phyloP scores from a whole-genome alignment of 2,888 invertebrate species.

The Leptinotarsa juncta region DNA sequence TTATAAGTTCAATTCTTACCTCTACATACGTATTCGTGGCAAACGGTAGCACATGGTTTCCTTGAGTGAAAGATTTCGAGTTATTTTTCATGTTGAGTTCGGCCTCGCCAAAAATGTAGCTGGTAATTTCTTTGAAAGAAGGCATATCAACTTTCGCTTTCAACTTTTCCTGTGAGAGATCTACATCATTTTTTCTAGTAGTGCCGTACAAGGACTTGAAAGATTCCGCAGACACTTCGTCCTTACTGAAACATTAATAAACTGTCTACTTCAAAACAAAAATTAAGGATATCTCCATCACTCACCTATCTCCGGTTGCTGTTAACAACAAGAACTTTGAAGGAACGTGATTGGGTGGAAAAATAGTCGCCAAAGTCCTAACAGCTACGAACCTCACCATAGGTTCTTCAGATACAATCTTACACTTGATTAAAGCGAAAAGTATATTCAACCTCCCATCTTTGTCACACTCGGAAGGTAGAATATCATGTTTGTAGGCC shows the following conservation, averaged over 20 bases:
- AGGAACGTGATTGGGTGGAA: conserved; percentile 83
- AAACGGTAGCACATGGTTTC: conserved; percentile 79
- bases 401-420: conserved; percentile 81
- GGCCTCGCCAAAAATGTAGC: conserved; percentile 77
- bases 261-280: conserved; percentile 18
- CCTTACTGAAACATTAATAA: conserved; percentile 70
- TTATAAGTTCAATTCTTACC: conserved; percentile 64
- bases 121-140: conserved; percentile 78
- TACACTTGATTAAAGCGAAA: conserved; percentile 75
- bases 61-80: conserved; percentile 72
- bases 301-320: conserved; percentile 85
- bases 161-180: conserved; percentile 57
- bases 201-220: conserved; percentile 80
- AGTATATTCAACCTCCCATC: conserved; percentile 61
- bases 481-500: conserved; percentile 61
- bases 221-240: conserved; percentile 81
- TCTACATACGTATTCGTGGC: conserved; percentile 79
- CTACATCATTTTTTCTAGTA: conserved; percentile 70
- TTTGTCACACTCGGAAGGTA: conserved; percentile 59
- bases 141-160: conserved; percentile 71
- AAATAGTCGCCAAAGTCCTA: conserved; percentile 83
- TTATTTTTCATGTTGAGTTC: conserved; percentile 72
- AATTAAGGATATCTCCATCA: conserved; percentile 34
- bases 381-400: conserved; percentile 87
- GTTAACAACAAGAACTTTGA: conserved; percentile 84